Conservation (phyloP, 2,797 vertebrate species). For the Apodemus agrarius region DNA sequence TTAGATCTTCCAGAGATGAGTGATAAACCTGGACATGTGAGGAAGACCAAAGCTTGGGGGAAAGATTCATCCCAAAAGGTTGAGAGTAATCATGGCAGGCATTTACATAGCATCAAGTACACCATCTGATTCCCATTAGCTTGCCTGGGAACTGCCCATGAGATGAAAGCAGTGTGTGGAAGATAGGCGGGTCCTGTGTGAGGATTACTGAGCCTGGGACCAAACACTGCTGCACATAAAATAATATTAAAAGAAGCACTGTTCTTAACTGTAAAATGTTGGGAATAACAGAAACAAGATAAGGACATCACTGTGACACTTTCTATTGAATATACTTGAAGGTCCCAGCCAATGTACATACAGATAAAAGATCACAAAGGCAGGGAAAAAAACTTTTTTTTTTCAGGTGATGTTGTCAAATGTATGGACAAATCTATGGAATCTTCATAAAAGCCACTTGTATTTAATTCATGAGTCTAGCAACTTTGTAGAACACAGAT, state of each 20-base stretch:
- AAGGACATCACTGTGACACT: background rate
- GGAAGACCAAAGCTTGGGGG: background rate
- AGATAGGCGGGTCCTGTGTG: background rate
- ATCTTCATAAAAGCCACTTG: background rate
- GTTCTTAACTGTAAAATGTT: background rate
- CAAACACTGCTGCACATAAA: too few species aligned
- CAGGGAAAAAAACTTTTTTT: background rate
- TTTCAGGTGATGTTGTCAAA: background rate
- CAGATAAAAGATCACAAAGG: background rate
- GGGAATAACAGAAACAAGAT: background rate
- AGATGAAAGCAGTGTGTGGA: background rate
- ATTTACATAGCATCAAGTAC: too few species aligned
- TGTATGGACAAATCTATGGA: background rate
- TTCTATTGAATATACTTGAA: background rate
- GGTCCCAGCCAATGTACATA: background rate
- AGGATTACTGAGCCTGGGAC: background rate
- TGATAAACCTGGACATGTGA: too few species aligned
- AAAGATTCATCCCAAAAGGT: background rate
- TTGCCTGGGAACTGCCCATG: background rate
- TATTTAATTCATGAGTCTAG: background rate
- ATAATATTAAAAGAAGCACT: too few species aligned
- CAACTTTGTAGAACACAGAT: background rate
- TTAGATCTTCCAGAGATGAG: background rate
- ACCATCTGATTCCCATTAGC: background rate
- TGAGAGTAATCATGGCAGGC: background rate